Conservation (phyloP, 2,888 invertebrate species). For the Diaphora mendica region DNA sequence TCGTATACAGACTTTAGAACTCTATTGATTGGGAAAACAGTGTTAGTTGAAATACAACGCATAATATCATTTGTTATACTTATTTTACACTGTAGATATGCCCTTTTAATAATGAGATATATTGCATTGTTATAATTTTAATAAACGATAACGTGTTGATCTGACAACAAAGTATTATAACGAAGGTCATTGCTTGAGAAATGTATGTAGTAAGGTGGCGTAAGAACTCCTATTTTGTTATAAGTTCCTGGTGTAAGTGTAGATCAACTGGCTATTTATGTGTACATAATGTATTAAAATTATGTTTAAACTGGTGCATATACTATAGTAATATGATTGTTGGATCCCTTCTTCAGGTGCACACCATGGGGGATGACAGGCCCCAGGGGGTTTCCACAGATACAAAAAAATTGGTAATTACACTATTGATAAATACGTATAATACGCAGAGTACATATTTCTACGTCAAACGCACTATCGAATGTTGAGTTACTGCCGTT, state of each 20-base stretch:
- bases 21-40: neutral
- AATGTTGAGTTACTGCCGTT: too few species aligned
- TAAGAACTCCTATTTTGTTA: slow-evolving; percentile 17
- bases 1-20: neutral
- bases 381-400: too few species aligned
- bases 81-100: slow-evolving; percentile 1
- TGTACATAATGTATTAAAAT: neutral
- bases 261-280: slow-evolving; percentile 1
- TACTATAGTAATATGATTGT: too few species aligned
- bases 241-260: slow-evolving; percentile 19
- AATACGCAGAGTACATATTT: too few species aligned
- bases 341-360: too few species aligned
- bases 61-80: neutral
- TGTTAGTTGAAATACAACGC: neutral
- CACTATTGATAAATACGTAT: too few species aligned
- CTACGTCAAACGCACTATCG: too few species aligned
- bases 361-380: too few species aligned
- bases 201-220: slow-evolving; percentile 36
- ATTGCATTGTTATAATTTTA: slow-evolving; percentile 41
- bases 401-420: too few species aligned
- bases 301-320: neutral
- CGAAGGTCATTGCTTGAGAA: slow-evolving; percentile 42
- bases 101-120: slow-evolving; percentile 24
- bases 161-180: slow-evolving; percentile 45
- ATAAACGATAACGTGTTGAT: slow-evolving; percentile 34